These are phyloP conservation scores for Pristionchus entomophagus DNA, from an alignment of 2,888 invertebrate genomes.

Conservation along the genomic window DNA sequence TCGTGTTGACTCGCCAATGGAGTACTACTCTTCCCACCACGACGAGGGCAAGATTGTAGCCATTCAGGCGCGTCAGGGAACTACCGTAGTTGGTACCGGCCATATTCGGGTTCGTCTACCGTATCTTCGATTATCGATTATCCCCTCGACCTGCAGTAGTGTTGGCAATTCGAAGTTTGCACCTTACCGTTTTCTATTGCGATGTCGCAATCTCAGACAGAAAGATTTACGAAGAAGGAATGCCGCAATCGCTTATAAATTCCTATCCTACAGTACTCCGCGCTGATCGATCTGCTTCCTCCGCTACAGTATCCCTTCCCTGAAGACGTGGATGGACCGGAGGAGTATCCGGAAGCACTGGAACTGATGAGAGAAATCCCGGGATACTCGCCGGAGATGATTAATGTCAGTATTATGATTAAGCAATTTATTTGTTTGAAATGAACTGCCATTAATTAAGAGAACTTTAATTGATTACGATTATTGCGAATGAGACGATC, in stretches of 20 bases:
- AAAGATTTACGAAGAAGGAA: too few species aligned
- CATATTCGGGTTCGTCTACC: background rate
- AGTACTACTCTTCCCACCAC: background rate
- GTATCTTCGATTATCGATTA: background rate
- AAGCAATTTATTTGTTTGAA: too few species aligned
- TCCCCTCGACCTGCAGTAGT: background rate
- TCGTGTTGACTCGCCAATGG: background rate
- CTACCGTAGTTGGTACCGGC: background rate
- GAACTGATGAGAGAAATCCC: background rate
- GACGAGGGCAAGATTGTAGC: background rate
- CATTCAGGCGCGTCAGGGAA: background rate
- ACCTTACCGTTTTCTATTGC: too few species aligned
- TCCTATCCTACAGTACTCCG: background rate
- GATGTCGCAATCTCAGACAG: too few species aligned
- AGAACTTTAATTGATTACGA: too few species aligned
- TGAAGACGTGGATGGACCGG: background rate
- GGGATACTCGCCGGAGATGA: background rate
- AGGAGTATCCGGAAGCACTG: background rate
- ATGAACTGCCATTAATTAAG: too few species aligned
- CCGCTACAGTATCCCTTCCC: background rate
- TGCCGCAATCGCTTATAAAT: too few species aligned
- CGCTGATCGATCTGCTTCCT: background rate
- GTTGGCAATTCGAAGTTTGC: too few species aligned
- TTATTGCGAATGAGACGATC: too few species aligned
- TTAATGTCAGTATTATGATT: too few species aligned